Evolutionary conservation across 35 echinoderm and acorn worm genomes (phyloP).

Genomic region (Apostichopus parvimensis): DNA sequence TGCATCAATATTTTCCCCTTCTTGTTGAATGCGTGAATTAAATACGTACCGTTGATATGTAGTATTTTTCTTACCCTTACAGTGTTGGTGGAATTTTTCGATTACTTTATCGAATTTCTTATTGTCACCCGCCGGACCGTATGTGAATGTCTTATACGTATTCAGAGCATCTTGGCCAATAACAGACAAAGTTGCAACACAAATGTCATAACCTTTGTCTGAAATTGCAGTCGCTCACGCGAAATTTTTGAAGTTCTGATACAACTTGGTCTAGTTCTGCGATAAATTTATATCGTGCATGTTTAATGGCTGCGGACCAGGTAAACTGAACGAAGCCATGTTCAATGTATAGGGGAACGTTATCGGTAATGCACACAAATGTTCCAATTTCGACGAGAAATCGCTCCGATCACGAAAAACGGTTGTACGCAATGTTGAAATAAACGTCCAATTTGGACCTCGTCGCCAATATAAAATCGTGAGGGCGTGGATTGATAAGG

Average conservation of each 20-base stretch:
- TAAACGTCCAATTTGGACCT: neutral
- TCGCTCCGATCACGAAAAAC: neutral
- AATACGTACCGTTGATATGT: slow-evolving; percentile 76
- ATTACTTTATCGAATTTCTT: slow-evolving; percentile 51
- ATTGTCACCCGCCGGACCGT: slow-evolving; percentile 37
- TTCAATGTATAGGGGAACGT: neutral
- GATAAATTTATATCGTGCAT: slow-evolving; percentile 46
- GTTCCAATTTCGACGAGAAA: neutral
- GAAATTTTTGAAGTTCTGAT: slow-evolving; percentile 69
- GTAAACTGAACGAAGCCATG: slow-evolving; percentile 65
- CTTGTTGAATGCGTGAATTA: slow-evolving; percentile 53
- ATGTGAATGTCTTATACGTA: slow-evolving; percentile 71
- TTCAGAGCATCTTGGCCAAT: slow-evolving; percentile 63
- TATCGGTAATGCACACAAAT: neutral
- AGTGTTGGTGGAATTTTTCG: slow-evolving; percentile 56
- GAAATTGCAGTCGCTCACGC: slow-evolving; percentile 53
- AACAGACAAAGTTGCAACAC: slow-evolving; percentile 60
- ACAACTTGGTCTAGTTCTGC: slow-evolving; percentile 54
- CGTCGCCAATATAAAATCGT: neutral
- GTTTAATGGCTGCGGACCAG: slow-evolving; percentile 43
- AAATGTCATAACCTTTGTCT: slow-evolving; percentile 28
- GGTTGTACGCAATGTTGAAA: neutral
- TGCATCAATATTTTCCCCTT: slow-evolving; percentile 68
- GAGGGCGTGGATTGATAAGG: too few species aligned
- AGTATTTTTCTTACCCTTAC: slow-evolving; percentile 58